A percentile compares a stretch with the other conserved stretches of the same genome.
Evolutionary conservation across 2,888 invertebrate species (phyloP).

Genomic region (Tipula vernalis): DNA sequence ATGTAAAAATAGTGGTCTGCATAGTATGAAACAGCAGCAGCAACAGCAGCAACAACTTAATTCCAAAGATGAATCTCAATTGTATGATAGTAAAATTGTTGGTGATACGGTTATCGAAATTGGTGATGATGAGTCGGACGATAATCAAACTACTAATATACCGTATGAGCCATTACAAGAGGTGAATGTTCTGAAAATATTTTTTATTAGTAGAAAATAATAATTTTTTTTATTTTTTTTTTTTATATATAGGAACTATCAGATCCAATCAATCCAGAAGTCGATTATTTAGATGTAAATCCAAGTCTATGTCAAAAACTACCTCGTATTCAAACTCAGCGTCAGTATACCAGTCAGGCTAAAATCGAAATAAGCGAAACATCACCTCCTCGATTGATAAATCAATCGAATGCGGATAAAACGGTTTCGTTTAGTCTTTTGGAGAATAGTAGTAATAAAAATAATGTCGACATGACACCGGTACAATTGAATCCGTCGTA

Average conservation of each 20-base stretch:
- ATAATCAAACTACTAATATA: constrained; percentile 14
- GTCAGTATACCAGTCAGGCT: constrained; percentile 12
- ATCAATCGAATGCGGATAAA: constrained; percentile 22
- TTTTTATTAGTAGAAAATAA: background rate
- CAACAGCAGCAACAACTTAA: background rate
- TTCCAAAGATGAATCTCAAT: constrained; percentile 6
- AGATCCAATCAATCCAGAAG: background rate
- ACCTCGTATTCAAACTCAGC: constrained; percentile 8
- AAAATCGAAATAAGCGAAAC: constrained; percentile 21
- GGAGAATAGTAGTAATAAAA: constrained; percentile 20
- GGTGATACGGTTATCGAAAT: constrained; percentile 38
- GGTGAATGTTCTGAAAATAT: constrained; percentile 7
- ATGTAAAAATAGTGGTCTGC: background rate
- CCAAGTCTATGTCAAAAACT: constrained; percentile 17
- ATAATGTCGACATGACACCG: constrained; percentile 22
- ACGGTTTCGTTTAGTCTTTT: constrained; percentile 22
- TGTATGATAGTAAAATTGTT: constrained; percentile 25
- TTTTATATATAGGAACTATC: background rate
- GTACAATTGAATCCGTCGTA: constrained; percentile 27
- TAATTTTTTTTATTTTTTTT: background rate
- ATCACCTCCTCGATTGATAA: constrained; percentile 19
- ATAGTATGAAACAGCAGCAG: background rate
- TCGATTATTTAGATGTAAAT: background rate
- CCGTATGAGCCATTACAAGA: constrained; percentile 16
- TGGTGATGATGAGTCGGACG: constrained; percentile 29